Percentiles rank a stretch among this genome's conserved stretches.
phyloP scores from a whole-genome alignment of 2,888 invertebrate genomes.

The Amblyjoppa proteus region DNA sequence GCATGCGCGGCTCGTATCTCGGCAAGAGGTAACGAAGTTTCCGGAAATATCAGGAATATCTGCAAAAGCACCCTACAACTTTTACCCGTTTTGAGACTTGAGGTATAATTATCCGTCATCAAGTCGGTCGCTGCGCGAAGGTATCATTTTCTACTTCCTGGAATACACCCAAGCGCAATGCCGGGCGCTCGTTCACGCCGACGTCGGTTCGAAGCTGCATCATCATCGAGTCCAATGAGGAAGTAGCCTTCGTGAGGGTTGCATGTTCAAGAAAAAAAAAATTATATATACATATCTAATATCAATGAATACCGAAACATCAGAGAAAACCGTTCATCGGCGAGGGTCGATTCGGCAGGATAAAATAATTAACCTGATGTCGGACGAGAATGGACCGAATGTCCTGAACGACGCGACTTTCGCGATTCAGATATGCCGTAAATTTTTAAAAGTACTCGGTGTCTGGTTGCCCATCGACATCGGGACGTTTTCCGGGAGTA shows the following conservation, averaged over 20 bases:
- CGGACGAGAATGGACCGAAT: not conserved
- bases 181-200: not conserved
- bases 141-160: not conserved
- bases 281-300: not conserved
- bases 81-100: not conserved
- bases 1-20: not conserved
- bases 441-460: constrained; percentile 62
- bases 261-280: not conserved
- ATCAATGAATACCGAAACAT: not conserved
- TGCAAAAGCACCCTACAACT: not conserved
- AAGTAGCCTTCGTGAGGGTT: not conserved
- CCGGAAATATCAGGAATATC: not conserved
- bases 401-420: constrained; percentile 43
- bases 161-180: not conserved
- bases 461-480: constrained; percentile 51
- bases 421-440: constrained; percentile 62
- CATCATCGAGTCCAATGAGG: not conserved
- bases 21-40: not conserved
- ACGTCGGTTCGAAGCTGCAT: not conserved
- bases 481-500: not conserved
- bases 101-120: not conserved
- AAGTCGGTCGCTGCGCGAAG: not conserved
- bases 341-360: not conserved
- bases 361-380: not conserved
- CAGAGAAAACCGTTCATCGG: not conserved